phyloP scores from a whole-genome alignment of 1,140 invertebrate species.

The Lepeophtheirus salmonis region DNA sequence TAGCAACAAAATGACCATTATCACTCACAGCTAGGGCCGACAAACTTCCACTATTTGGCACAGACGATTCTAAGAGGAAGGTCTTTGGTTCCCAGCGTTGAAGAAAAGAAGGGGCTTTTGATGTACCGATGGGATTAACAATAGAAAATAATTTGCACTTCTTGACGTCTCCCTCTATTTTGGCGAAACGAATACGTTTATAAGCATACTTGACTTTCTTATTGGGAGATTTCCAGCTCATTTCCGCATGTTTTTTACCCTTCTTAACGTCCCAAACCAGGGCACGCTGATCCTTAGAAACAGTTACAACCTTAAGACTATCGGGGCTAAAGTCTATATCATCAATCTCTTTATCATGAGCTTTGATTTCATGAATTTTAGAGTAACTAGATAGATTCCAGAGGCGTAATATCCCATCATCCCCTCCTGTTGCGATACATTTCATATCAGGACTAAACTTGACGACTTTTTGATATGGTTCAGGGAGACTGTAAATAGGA shows the following conservation, averaged over 20 bases:
- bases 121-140: constrained; percentile 51
- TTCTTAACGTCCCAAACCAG: constrained; percentile 50
- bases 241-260: constrained; percentile 40
- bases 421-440: constrained; percentile 68
- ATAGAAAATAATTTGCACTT: constrained; percentile 44
- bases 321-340: constrained; percentile 69
- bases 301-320: constrained; percentile 43
- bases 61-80: neutral
- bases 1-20: constrained; percentile 70
- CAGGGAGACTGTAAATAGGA: constrained; percentile 35
- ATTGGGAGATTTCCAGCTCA: constrained; percentile 47
- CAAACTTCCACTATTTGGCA: constrained; percentile 32
- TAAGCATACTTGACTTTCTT: constrained; percentile 54
- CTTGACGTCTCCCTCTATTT: constrained; percentile 8
- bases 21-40: constrained; percentile 67
- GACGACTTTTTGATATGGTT: constrained; percentile 69
- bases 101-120: constrained; percentile 26
- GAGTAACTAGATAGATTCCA: constrained; percentile 48
- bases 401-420: constrained; percentile 60
- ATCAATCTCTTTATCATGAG: constrained; percentile 63
- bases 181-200: constrained; percentile 50
- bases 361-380: constrained; percentile 46
- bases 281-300: constrained; percentile 61
- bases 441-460: constrained; percentile 49
- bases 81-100: constrained; percentile 6